These are phyloP conservation scores for Palythoa grandis DNA, from an alignment of 92 coral and sea anemone species.

Conservation along the genomic window DNA sequence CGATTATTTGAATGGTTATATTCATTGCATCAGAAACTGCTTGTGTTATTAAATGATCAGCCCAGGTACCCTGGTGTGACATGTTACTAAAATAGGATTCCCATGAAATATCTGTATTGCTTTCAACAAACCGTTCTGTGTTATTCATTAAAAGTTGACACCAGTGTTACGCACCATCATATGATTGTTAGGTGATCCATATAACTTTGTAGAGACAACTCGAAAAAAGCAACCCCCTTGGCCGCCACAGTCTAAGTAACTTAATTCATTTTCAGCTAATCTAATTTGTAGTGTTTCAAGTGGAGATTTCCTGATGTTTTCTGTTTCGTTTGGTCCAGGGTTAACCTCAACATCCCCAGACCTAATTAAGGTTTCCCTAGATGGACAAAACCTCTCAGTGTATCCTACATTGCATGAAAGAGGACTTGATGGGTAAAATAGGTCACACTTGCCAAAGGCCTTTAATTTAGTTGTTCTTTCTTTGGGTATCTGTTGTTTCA, in stretches of 20 bases:
- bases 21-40: constrained; percentile 52
- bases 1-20: constrained; percentile 50
- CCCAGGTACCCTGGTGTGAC: constrained; percentile 55
- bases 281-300: constrained; percentile 43
- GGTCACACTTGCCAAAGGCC: constrained; percentile 38
- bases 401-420: constrained; percentile 40
- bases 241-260: constrained; percentile 45
- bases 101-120: constrained; percentile 53
- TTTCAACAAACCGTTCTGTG: constrained; percentile 54
- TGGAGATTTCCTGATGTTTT: constrained; percentile 45
- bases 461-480: constrained; percentile 31
- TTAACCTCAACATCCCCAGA: constrained; percentile 37
- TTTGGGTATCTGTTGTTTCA: constrained; percentile 27
- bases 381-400: constrained; percentile 36
- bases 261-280: constrained; percentile 50
- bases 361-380: constrained; percentile 42
- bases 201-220: constrained; percentile 42
- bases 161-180: constrained; percentile 34
- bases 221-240: constrained; percentile 58
- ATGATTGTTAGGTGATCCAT: constrained; percentile 46
- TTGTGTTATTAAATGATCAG: constrained; percentile 55
- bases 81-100: constrained; percentile 44
- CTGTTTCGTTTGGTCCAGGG: constrained; percentile 40
- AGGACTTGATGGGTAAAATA: constrained; percentile 47
- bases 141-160: constrained; percentile 44